Evolutionary conservation across 2,797 vertebrate genomes (phyloP), one percentile per base, ranked within the genome.

Genomic region (Myotis vivesi): DNA sequence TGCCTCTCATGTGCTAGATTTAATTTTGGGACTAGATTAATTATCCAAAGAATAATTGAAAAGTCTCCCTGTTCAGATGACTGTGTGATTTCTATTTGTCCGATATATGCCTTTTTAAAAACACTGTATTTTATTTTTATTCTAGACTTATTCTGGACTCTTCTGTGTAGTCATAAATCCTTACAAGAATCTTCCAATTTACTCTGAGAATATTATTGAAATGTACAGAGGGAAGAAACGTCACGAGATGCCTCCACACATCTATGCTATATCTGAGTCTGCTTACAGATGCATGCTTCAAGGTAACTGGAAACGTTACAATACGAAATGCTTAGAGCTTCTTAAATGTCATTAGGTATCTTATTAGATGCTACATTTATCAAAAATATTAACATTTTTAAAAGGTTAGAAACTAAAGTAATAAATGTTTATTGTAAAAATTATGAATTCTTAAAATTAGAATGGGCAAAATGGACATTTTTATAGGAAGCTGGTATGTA

Each of bases 91-190:
- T 84, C 69, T 92, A 15, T 53, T 81, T 81, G 66, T 83, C 23
- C 36, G 51, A 59, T 85, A 46, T 64, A 23, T 71, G 19, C 15
- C 36, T 84, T 86, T 91, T 89, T 94, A 83, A 72, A 62, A 62
- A 92, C 77, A 28, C 20, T 90, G 3, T 86, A 1, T 94, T 96
- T 89, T 93, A 89, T 97, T 97, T 84, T 82, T 82, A 92, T 92
- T 89, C 49, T 97, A 99, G 99, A 99, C 99, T 2, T 99, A 99
- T 96, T 99, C 99, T n/a, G 99, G 99, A 96, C 99, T 99, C 96
- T 99, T 99, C 98, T 99, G 99, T 20, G 99, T 99, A 96, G 99
- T 99, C 94, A 99, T 99, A 97, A 99, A 99, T 94, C 99, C 99
- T 80, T 99, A 99, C 98, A 99, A 99, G 98, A 99, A 99, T 98